phyloP scores from a whole-genome alignment of 2,113 vertebrate species.

The Mustela nigripes region DNA sequence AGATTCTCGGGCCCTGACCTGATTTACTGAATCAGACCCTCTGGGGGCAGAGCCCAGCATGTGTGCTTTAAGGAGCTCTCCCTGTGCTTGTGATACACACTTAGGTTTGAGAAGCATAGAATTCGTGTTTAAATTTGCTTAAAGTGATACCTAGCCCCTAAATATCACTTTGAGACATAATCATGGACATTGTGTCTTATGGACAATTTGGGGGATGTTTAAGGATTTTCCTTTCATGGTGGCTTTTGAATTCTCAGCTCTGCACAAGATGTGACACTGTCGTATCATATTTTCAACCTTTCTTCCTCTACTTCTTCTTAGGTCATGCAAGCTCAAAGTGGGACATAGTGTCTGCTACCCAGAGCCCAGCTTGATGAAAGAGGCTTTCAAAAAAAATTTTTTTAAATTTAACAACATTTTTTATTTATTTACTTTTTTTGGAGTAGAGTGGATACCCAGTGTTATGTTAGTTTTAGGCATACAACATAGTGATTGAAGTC shows the following conservation, averaged over 20 bases:
- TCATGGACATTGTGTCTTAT: not conserved
- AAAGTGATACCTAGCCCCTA: not conserved
- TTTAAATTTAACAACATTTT: not conserved
- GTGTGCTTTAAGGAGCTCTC: not conserved
- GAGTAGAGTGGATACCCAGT: not conserved
- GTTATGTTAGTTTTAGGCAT: not conserved
- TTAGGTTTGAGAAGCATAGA: not conserved
- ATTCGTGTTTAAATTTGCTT: not conserved
- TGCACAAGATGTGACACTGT: not conserved
- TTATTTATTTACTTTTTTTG: not conserved
- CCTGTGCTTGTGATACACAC: too few species aligned
- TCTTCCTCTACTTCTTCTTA: not conserved
- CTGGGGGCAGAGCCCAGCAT: accelerated
- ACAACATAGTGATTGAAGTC: not conserved
- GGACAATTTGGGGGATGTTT: not conserved
- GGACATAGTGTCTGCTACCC: not conserved
- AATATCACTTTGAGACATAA: not conserved
- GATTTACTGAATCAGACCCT: not conserved
- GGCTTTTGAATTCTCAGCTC: not conserved
- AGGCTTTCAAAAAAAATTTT: not conserved
- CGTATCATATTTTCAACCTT: not conserved
- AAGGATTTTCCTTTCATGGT: not conserved
- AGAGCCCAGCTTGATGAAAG: not conserved
- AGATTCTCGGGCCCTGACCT: accelerated
- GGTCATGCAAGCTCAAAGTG: not conserved